Conservation (phyloP, 1,140 invertebrate species). For the Drosophila tristis region DNA sequence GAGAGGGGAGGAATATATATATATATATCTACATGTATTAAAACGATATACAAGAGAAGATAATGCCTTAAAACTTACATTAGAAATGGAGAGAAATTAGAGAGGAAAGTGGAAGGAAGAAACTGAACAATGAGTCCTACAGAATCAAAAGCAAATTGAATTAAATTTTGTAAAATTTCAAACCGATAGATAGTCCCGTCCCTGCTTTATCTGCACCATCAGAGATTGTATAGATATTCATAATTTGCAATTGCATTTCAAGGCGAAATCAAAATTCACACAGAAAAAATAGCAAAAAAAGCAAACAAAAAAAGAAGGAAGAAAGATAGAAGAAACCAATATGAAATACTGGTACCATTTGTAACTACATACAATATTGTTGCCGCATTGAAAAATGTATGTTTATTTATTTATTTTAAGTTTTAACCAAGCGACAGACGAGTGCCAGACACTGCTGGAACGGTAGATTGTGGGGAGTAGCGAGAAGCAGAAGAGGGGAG, state of each 20-base stretch:
- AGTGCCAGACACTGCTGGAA: too few species aligned
- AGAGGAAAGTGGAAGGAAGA: conserved; percentile 26
- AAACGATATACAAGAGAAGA: conserved; percentile 71
- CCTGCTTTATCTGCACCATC: conserved; percentile 52
- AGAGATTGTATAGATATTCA: conserved; percentile 75
- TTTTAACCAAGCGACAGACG: conserved; percentile 55
- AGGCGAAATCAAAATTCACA: conserved; percentile 56
- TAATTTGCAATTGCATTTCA: conserved; percentile 80
- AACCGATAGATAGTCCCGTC: conserved; percentile 46
- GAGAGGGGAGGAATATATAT: conserved; percentile 10
- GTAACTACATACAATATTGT: conserved; percentile 67
- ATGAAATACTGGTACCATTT: conserved; percentile 57
- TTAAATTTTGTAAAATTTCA: conserved; percentile 51
- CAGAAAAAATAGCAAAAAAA: conserved; percentile 21
- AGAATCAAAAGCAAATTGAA: conserved; percentile 45
- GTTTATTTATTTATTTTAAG: conserved; percentile 82
- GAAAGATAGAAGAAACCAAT: not conserved
- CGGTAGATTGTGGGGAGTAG: not conserved
- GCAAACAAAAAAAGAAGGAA: conserved; percentile 11
- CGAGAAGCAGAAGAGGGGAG: conserved; percentile 14
- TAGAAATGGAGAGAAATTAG: conserved; percentile 66
- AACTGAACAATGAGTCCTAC: conserved; percentile 23
- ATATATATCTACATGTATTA: conserved; percentile 64
- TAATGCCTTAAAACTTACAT: conserved; percentile 75
- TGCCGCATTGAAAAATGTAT: conserved; percentile 78